Evolutionary conservation across 2,888 invertebrate genomes (phyloP).

Genomic region (Hydrotaea diabolus): DNA sequence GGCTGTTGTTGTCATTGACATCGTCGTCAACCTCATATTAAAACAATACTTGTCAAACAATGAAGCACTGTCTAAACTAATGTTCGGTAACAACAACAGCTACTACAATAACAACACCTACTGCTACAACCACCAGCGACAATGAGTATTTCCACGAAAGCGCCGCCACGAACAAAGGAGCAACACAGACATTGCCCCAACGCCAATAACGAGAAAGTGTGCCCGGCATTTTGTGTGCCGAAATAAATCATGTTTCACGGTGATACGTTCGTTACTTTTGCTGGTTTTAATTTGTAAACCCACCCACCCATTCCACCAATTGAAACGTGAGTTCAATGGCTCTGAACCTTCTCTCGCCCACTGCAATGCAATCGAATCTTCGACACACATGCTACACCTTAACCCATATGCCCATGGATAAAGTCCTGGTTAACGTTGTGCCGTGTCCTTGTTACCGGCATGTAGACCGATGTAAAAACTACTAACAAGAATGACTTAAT

Average conservation of each 20-base stretch:
- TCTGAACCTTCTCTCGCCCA: too few relatives aligned
- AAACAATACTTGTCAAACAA: neutral
- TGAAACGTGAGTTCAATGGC: neutral
- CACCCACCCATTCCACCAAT: neutral
- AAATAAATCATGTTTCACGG: conserved; percentile 10
- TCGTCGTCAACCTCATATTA: neutral
- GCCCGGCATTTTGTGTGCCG: neutral
- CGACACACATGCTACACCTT: too few relatives aligned
- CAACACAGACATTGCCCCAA: neutral
- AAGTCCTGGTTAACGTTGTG: too few relatives aligned
- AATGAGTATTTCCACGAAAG: neutral
- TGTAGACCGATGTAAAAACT: neutral
- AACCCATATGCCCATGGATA: too few relatives aligned
- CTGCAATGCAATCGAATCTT: neutral
- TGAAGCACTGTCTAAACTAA: neutral
- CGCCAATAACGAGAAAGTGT: neutral
- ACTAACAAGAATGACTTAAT: neutral
- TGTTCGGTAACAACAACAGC: neutral
- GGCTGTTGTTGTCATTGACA: neutral
- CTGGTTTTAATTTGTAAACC: neutral
- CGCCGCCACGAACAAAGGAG: neutral
- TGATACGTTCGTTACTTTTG: neutral
- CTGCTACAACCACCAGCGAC: neutral
- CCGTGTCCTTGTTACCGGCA: too few relatives aligned
- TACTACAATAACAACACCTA: neutral